These are phyloP conservation scores for Dysdera silvatica DNA, from an alignment of 1,140 invertebrate species.

Conservation along the genomic window DNA sequence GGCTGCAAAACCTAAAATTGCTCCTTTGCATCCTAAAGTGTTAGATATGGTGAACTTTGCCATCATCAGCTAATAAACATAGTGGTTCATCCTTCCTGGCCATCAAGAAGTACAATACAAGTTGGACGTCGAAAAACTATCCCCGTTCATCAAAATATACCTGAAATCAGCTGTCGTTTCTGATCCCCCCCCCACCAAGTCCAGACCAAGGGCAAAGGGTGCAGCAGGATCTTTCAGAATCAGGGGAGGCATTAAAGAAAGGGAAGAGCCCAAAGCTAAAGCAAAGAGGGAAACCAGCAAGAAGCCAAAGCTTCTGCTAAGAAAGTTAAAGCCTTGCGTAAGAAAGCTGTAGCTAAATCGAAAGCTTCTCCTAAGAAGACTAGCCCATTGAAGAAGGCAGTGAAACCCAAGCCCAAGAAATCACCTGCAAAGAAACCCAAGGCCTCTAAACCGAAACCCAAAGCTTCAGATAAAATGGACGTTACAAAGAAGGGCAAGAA, in stretches of 20 bases:
- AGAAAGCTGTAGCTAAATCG: background rate
- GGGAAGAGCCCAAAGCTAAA: slow-evolving; percentile 12
- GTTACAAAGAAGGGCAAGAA: slow-evolving; percentile 29
- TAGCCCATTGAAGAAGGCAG: background rate
- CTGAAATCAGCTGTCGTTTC: slow-evolving; percentile 32
- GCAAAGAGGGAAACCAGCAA: slow-evolving; percentile 16
- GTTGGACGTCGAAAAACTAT: slow-evolving; percentile 36
- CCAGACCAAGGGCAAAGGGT: slow-evolving; percentile 35
- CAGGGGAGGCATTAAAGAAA: slow-evolving; percentile 1
- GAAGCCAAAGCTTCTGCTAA: slow-evolving; percentile 27
- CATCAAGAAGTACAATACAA: slow-evolving; percentile 41
- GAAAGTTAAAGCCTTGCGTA: background rate
- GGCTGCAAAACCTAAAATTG: slow-evolving; percentile 21
- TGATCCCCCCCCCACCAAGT: slow-evolving; percentile 33
- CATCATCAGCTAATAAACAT: slow-evolving; percentile 48
- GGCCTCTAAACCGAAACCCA: slow-evolving; percentile 4
- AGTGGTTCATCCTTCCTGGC: slow-evolving; percentile 36
- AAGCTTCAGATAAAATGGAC: slow-evolving; percentile 18
- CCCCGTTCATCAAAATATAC: slow-evolving; percentile 37
- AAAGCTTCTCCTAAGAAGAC: slow-evolving; percentile 10
- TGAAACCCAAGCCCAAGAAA: background rate
- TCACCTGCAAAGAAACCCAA: slow-evolving; percentile 24
- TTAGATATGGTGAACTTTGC: slow-evolving; percentile 49
- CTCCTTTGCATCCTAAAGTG: slow-evolving; percentile 40
- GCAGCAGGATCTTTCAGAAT: slow-evolving; percentile 36